Evolutionary conservation across 2,888 invertebrate species (phyloP).

Genomic region (Venusia cambrica): DNA sequence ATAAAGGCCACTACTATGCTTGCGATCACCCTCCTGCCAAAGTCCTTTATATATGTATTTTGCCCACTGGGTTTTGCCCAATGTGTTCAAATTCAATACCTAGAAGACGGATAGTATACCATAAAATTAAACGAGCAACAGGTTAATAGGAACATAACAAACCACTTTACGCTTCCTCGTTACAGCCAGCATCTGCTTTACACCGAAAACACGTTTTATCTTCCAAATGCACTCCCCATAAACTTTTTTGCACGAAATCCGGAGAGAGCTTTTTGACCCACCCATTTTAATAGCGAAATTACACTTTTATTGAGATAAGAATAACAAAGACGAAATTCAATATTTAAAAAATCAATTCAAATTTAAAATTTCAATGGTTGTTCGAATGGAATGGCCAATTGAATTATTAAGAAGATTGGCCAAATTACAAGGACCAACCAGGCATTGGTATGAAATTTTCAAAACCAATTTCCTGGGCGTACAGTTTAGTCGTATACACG

Average conservation of each 20-base stretch:
- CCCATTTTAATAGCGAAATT: constrained; percentile 57
- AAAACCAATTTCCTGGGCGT: constrained; percentile 17
- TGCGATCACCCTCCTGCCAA: too few species aligned
- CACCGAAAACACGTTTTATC: constrained; percentile 42
- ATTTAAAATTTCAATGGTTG: constrained; percentile 6
- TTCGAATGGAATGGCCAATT: constrained; percentile 6
- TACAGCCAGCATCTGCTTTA: constrained; percentile 85
- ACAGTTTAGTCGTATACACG: constrained; percentile 16
- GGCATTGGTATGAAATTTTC: constrained; percentile 25
- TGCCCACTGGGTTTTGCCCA: too few species aligned
- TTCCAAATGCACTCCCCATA: constrained; percentile 37
- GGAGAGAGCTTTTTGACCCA: constrained; percentile 38
- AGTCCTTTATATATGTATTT: too few species aligned
- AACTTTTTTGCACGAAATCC: constrained; percentile 38
- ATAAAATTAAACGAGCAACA: too few species aligned
- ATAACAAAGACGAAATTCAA: too few species aligned
- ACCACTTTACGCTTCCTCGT: constrained; percentile 9
- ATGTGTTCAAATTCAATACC: too few species aligned
- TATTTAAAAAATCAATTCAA: too few species aligned
- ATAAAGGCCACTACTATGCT: too few species aligned
- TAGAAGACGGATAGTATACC: too few species aligned
- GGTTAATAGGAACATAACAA: too few species aligned
- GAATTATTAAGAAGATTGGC: not conserved
- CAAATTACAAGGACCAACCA: constrained; percentile 22
- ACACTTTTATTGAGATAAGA: not conserved